phyloP scores from a whole-genome alignment of 2,888 invertebrate species.

The Dolichomitus sp. region DNA sequence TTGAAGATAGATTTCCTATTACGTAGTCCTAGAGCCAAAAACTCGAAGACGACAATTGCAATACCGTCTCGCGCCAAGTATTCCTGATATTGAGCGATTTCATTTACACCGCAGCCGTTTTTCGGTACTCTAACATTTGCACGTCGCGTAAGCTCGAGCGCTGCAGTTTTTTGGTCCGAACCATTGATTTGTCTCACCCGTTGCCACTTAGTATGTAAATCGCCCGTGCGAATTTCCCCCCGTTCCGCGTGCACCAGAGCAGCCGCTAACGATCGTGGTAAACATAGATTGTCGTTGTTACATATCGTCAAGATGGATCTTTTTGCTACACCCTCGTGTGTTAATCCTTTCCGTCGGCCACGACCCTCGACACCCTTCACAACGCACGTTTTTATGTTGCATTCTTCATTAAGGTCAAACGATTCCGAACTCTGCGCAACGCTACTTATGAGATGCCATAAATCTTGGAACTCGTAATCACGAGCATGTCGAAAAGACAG shows the following conservation, averaged over 20 bases:
- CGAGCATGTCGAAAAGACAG: slow-evolving; percentile 4
- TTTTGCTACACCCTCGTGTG: slow-evolving; percentile 23
- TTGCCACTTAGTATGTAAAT: too few species aligned
- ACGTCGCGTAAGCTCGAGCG: too few species aligned
- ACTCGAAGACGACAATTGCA: too few species aligned
- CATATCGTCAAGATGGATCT: slow-evolving; percentile 15
- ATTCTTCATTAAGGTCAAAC: neutral
- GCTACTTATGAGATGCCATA: neutral
- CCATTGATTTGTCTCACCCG: too few species aligned
- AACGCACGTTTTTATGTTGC: slow-evolving; percentile 7
- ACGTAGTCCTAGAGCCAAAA: too few species aligned
- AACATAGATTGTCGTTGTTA: slow-evolving; percentile 32
- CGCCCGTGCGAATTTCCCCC: neutral
- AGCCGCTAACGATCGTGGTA: slow-evolving; percentile 4
- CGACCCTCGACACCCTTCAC: slow-evolving; percentile 10
- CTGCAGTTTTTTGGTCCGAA: too few species aligned
- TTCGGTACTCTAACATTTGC: too few species aligned
- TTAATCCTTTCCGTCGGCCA: slow-evolving; percentile 2
- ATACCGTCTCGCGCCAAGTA: too few species aligned
- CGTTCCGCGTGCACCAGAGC: neutral
- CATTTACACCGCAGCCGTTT: too few species aligned
- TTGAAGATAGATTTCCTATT: too few species aligned
- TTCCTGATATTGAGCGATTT: too few species aligned
- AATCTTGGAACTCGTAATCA: neutral
- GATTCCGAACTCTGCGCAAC: neutral